A percentile compares a stretch with the other conserved stretches of the same genome.
These are phyloP conservation scores for Callocephalon fimbriatum DNA, from an alignment of 2,113 vertebrate species.

Conservation along the genomic window DNA sequence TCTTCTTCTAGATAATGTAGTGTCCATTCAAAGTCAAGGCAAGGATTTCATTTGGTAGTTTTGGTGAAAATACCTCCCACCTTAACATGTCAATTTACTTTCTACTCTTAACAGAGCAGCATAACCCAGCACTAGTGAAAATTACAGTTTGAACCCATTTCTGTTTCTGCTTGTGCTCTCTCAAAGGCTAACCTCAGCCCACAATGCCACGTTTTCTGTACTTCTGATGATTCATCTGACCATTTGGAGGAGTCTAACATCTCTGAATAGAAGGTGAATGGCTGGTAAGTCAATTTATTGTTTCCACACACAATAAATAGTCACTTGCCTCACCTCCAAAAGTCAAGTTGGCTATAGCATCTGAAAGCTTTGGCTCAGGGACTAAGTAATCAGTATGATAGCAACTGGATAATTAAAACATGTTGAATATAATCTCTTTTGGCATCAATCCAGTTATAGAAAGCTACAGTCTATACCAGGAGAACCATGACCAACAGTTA, in stretches of 20 bases:
- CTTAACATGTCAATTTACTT: background rate
- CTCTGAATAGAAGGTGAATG: background rate
- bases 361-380: background rate
- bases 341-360: background rate
- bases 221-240: background rate
- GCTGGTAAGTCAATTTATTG: background rate
- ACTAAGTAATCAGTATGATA: background rate
- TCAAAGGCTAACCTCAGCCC: background rate
- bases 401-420: background rate
- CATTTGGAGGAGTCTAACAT: background rate
- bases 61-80: background rate
- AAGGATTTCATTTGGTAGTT: background rate
- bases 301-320: background rate
- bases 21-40: background rate
- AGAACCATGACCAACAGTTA: background rate
- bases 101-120: background rate
- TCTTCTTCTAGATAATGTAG: background rate
- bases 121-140: background rate
- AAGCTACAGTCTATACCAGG: background rate
- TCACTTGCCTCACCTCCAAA: background rate
- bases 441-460: background rate
- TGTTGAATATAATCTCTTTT: background rate
- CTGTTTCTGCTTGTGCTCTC: background rate
- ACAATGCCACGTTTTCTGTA: fast-evolving
- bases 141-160: background rate